Percentiles rank a stretch among this genome's conserved stretches.
phyloP scores from a whole-genome alignment of 2,113 vertebrate species.

The Corythaeola cristata region DNA sequence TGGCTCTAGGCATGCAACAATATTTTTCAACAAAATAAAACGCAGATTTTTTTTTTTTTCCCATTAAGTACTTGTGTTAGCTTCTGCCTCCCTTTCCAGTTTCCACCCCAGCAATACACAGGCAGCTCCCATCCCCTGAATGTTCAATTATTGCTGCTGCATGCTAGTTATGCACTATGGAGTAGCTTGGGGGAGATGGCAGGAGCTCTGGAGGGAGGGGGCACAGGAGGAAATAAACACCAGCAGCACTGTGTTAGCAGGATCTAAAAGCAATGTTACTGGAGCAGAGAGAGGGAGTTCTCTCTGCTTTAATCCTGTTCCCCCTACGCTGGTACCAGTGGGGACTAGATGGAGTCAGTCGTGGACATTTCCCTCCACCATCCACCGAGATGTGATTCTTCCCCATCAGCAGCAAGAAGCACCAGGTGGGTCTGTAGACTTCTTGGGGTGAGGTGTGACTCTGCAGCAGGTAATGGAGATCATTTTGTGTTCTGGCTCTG shows the following conservation, averaged over 20 bases:
- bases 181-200: background rate
- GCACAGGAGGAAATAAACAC: background rate
- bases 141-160: background rate
- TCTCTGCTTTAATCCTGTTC: background rate
- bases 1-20: background rate
- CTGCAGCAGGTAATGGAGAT: background rate
- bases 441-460: background rate
- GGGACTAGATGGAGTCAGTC: background rate
- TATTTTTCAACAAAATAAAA: constrained; percentile 3
- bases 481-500: background rate
- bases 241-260: background rate
- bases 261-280: background rate
- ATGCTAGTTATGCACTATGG: background rate
- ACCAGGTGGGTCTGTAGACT: background rate
- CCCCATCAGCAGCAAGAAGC: background rate
- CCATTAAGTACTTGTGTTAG: background rate
- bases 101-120: background rate
- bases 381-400: background rate
- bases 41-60: background rate
- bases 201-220: background rate
- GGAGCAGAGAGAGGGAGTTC: background rate
- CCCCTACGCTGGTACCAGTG: background rate
- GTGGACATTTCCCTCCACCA: background rate
- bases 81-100: background rate
- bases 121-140: background rate